Evolutionary conservation across 1,140 invertebrate genomes (phyloP), one percentile per base, ranked within the genome.

Genomic region (Apis florea): DNA sequence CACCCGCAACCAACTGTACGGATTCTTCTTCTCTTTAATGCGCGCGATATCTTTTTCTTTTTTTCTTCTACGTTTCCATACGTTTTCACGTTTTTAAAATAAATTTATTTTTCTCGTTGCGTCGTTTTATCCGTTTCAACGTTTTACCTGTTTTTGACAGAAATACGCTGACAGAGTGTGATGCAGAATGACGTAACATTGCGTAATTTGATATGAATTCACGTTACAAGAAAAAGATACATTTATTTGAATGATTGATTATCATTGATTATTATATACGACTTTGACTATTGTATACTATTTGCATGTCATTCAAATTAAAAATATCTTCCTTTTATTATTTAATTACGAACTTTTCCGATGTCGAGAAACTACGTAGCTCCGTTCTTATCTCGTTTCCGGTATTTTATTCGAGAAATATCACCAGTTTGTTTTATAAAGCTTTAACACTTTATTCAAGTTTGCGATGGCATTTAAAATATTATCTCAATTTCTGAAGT

Each of bases 1-100:
- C 59, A 71, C 76, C 24, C 76, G 69, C 68, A 56, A 80, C n/a
- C 51, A 19, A 40, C 76, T 40, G 17, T n/a, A 66, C 12, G 49
- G 17, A 67, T 21, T 71, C 31, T 78, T 61, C 19, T 6, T 24
- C 31, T 15, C 10, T 26, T 63, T 26, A 17, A 75, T 19, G 19
- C 8, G 13, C 26, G 47, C 47, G n/a, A 15, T 5, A 24, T 19
- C 24, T 15, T 31, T 24, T 31, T 56, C 31, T 58, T 12, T 26
- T n/a, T 51, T 67, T 24, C 8, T 67, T 58, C 17, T 19, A n/a
- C 49, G 49, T 24, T n/a, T 13, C 12, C 31, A 40, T 40, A 40
- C 31, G 31, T 40, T 19, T 12, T 19, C 53, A 0, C 17, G 21
- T 10, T 17, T 19, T 26, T 40, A 26, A 40, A 40, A 24, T 51